Evolutionary conservation across 2,113 vertebrate genomes (phyloP).

Genomic region (Engystomops pustulosus): DNA sequence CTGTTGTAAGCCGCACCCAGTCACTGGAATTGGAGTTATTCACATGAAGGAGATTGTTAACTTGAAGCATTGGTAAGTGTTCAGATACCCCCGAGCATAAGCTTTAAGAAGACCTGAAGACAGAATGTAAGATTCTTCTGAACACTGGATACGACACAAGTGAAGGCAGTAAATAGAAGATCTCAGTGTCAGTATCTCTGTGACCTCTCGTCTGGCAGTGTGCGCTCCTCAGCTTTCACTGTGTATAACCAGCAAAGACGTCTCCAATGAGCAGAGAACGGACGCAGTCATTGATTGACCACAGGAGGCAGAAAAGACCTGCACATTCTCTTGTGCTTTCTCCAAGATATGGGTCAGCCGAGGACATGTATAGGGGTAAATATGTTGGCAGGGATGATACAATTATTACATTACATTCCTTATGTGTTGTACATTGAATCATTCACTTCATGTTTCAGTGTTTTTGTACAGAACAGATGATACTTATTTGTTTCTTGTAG

Average conservation of each 20-base stretch:
- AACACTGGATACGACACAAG: neutral
- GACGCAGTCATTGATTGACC: neutral
- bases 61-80: neutral
- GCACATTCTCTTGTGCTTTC: neutral
- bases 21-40: neutral
- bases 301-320: neutral
- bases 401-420: neutral
- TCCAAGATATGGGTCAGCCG: neutral
- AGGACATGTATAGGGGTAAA: slow-evolving; percentile 3
- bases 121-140: neutral
- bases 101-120: neutral
- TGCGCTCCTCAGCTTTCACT: neutral
- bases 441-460: too few species aligned
- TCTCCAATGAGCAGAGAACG: neutral
- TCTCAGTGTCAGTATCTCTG: neutral
- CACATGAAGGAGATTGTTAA: neutral
- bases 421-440: neutral
- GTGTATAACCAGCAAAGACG: neutral
- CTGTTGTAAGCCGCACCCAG: neutral
- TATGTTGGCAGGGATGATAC: neutral
- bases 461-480: too few species aligned
- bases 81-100: neutral
- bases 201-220: neutral
- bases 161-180: neutral
- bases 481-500: too few species aligned